Evolutionary conservation across 1,140 invertebrate species (phyloP).

Genomic region (Zaprionus tsacasi): DNA sequence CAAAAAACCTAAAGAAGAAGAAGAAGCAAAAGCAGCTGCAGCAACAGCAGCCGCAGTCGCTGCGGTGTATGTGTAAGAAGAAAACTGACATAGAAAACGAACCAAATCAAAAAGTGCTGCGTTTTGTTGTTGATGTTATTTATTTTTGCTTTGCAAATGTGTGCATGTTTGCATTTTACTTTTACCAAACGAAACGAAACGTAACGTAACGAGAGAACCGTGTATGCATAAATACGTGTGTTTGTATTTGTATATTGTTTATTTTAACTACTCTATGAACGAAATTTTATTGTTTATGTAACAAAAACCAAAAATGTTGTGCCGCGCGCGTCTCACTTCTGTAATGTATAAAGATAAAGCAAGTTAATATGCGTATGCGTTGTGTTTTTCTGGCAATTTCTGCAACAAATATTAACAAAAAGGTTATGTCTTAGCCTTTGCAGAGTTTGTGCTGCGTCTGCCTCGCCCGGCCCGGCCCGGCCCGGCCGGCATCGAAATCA

Average conservation of each 20-base stretch:
- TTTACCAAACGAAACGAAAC: slow-evolving; percentile 28
- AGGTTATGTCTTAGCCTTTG: neutral
- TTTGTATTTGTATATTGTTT: slow-evolving; percentile 49
- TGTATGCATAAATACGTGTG: neutral
- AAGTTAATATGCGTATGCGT: neutral
- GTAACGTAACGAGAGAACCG: slow-evolving; percentile 19
- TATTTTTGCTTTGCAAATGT: slow-evolving; percentile 19
- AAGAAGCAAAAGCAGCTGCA: slow-evolving; percentile 40
- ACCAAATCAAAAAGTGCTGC: slow-evolving; percentile 29
- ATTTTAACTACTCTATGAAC: slow-evolving; percentile 28
- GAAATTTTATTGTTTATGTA: slow-evolving; percentile 53
- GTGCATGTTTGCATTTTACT: slow-evolving; percentile 30
- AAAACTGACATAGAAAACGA: slow-evolving; percentile 42
- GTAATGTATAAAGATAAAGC: neutral
- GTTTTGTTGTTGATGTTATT: slow-evolving; percentile 30
- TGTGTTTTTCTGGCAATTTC: neutral
- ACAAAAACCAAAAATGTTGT: slow-evolving; percentile 22
- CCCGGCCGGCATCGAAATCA: slow-evolving; percentile 3
- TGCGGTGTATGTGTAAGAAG: slow-evolving; percentile 20
- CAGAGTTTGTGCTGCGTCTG: neutral
- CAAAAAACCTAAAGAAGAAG: slow-evolving; percentile 46
- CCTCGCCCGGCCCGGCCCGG: neutral
- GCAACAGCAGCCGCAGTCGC: slow-evolving; percentile 23
- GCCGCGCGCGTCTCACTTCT: neutral
- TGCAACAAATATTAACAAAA: neutral